phyloP scores from a whole-genome alignment of 30 jellyfish, hydroid and myxozoan genomes.

The Turritopsis dohrnii region DNA sequence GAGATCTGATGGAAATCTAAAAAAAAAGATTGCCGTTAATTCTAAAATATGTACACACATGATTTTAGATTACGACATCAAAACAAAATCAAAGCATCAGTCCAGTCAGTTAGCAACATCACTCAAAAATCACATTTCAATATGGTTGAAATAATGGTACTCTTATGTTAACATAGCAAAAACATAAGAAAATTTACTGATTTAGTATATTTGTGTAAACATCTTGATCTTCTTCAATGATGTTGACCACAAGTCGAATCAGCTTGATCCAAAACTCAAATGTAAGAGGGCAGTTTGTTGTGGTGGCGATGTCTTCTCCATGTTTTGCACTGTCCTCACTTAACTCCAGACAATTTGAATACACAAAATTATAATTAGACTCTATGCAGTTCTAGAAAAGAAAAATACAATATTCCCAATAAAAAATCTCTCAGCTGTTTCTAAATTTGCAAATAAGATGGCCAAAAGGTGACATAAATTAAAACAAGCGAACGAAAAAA shows the following conservation, averaged over 20 bases:
- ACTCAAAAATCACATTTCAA: too few relatives aligned
- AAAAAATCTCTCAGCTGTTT: too few relatives aligned
- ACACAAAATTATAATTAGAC: conserved; percentile 71
- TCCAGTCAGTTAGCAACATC: too few relatives aligned
- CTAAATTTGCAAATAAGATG: too few relatives aligned
- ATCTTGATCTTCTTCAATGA: conserved; percentile 87
- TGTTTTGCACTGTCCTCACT: conserved; percentile 51
- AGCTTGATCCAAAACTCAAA: conserved; percentile 85
- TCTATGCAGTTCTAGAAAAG: conserved; percentile 67
- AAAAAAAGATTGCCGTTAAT: too few relatives aligned
- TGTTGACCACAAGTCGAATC: conserved; percentile 76
- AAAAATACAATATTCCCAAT: background rate
- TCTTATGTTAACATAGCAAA: background rate
- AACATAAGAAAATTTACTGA: conserved; percentile 44
- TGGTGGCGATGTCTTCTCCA: conserved; percentile 32
- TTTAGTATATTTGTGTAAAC: conserved; percentile 72
- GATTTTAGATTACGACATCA: too few relatives aligned
- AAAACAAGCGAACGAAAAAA: too few relatives aligned
- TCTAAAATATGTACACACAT: too few relatives aligned
- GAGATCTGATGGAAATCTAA: conserved; percentile 89
- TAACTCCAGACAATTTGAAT: conserved; percentile 63
- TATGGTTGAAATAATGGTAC: background rate
- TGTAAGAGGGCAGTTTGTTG: conserved; percentile 26
- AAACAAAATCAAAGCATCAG: too few relatives aligned
- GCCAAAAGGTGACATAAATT: too few relatives aligned